Conservation (phyloP, 2,113 vertebrate species). For the Pitta sordida region DNA sequence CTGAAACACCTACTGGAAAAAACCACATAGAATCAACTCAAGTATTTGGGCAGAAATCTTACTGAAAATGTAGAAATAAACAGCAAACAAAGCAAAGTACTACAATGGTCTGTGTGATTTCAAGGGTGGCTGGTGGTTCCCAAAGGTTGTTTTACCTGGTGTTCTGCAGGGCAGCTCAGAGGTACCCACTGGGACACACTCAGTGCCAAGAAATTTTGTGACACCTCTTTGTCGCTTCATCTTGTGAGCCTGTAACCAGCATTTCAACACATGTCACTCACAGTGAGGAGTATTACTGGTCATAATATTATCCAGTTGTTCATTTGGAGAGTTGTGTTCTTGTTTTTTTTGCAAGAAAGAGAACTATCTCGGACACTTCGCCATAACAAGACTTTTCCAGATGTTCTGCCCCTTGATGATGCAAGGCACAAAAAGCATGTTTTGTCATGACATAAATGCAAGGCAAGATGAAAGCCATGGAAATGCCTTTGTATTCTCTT, state of each 20-base stretch:
- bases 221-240: neutral
- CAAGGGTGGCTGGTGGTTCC: neutral
- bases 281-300: neutral
- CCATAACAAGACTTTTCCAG: neutral
- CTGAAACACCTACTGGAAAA: neutral
- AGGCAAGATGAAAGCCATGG: conserved; percentile 52
- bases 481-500: conserved; percentile 20
- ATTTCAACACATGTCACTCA: neutral
- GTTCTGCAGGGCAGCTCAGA: neutral
- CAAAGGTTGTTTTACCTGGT: neutral
- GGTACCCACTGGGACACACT: fast-evolving
- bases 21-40: neutral
- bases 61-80: neutral
- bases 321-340: neutral
- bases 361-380: neutral
- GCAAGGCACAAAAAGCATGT: neutral
- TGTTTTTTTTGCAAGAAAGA: neutral
- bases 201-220: neutral
- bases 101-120: neutral
- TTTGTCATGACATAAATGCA: conserved; percentile 20
- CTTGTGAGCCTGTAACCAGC: neutral
- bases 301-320: neutral
- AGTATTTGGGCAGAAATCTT: neutral
- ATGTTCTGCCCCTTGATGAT: neutral
- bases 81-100: neutral